These are phyloP conservation scores for Babyrousa celebensis DNA, from an alignment of 2,797 vertebrate genomes.

Conservation along the genomic window DNA sequence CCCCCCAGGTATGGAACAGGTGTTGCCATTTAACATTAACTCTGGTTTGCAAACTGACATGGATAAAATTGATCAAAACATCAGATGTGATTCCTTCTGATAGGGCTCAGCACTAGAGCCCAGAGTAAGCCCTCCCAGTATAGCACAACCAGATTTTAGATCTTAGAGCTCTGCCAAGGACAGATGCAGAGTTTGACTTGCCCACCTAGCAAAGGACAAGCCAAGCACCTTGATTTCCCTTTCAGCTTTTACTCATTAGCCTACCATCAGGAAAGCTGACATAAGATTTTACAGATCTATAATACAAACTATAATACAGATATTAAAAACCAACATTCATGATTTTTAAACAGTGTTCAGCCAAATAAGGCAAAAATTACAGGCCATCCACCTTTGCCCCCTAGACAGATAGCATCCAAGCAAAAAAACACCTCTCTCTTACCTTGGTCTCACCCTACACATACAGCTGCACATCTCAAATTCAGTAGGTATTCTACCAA, in stretches of 20 bases:
- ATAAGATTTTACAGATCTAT: background rate
- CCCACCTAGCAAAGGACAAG: background rate
- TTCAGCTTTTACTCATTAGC: background rate
- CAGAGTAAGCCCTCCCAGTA: slow-evolving; percentile 10
- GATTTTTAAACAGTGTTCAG: slow-evolving; percentile 40
- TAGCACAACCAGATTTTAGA: slow-evolving; percentile 25
- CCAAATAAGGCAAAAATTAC: slow-evolving; percentile 47
- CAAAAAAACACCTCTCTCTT: slow-evolving; percentile 39
- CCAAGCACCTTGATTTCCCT: background rate
- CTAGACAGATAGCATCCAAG: slow-evolving; percentile 32
- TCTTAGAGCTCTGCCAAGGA: slow-evolving; percentile 1
- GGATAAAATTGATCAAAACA: slow-evolving; percentile 27
- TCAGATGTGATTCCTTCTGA: slow-evolving; percentile 4
- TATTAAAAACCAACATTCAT: slow-evolving; percentile 11
- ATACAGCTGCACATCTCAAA: slow-evolving; percentile 40
- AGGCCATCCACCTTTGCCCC: background rate
- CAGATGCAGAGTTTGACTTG: slow-evolving; percentile 24
- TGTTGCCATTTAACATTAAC: slow-evolving; percentile 56
- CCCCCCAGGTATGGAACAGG: background rate
- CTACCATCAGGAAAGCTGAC: slow-evolving; percentile 2
- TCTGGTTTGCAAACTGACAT: slow-evolving; percentile 44
- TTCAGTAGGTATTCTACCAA: background rate
- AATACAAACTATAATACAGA: background rate
- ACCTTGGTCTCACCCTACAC: background rate
- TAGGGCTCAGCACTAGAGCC: background rate